Conservation (phyloP, 2,113 vertebrate species). For the Labeo rohita region DNA sequence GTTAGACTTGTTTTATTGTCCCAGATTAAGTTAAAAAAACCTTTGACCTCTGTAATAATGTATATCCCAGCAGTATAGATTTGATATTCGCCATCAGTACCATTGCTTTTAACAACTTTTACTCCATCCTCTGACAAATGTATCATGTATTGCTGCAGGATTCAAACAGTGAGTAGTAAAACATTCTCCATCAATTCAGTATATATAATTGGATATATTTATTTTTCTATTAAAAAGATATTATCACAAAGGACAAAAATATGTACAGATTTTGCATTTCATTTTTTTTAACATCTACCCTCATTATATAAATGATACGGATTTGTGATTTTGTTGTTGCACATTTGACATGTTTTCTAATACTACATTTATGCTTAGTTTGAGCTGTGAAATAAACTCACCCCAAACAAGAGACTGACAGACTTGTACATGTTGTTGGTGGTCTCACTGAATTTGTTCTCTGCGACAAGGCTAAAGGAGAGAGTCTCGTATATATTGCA, state of each 20-base stretch:
- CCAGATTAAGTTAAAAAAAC: constrained; percentile 86
- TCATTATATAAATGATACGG: not conserved
- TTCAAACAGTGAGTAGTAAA: not conserved
- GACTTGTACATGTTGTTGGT: constrained; percentile 84
- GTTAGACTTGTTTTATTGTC: constrained; percentile 87
- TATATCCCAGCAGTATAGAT: constrained; percentile 86
- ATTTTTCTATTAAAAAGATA: not conserved
- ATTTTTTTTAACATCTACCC: not conserved
- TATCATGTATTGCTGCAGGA: constrained; percentile 81
- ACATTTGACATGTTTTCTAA: not conserved
- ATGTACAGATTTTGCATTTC: no score
- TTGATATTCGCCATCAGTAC: constrained; percentile 76
- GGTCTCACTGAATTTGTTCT: constrained; percentile 85
- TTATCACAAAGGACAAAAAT: no score
- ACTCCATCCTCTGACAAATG: constrained; percentile 75
- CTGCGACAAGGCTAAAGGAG: constrained; percentile 82
- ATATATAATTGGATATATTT: not conserved
- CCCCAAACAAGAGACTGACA: constrained; percentile 86
- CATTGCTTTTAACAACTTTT: constrained; percentile 70
- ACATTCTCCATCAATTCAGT: no score
- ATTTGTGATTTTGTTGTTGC: no score
- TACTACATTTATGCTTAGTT: not conserved
- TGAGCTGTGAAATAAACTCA: constrained; percentile 58
- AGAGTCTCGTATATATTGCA: constrained; percentile 71
- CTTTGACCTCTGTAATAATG: constrained; percentile 82